phyloP scores from a whole-genome alignment of 2,797 vertebrate genomes.

The Phoebastria nigripes region DNA sequence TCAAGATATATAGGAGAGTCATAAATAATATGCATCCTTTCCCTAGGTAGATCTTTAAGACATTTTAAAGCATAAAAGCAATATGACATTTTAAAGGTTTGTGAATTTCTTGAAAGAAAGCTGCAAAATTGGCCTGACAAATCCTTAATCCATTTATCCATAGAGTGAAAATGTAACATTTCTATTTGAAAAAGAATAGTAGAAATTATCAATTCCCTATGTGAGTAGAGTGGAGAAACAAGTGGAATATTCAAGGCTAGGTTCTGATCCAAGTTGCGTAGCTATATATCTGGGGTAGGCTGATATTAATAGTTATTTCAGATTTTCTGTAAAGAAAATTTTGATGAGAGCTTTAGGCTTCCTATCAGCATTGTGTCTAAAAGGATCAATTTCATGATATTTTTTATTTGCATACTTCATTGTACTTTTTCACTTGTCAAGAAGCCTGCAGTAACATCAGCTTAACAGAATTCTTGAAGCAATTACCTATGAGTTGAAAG shows the following conservation, averaged over 20 bases:
- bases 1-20: neutral
- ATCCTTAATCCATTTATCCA: conserved; percentile 34
- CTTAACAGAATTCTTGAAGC: neutral
- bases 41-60: neutral
- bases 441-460: neutral
- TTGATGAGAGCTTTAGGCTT: neutral
- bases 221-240: neutral
- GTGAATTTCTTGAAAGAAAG: conserved; percentile 37
- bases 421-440: neutral
- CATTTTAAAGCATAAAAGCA: conserved; percentile 32
- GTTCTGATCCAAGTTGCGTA: neutral
- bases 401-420: neutral
- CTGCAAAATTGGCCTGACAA: conserved; percentile 36
- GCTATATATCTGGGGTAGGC: neutral
- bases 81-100: conserved; percentile 33
- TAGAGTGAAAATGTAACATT: conserved; percentile 19
- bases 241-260: neutral
- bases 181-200: neutral
- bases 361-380: neutral
- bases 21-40: conserved; percentile 17
- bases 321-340: neutral
- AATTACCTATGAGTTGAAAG: neutral
- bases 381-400: neutral
- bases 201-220: neutral
- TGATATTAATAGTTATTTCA: neutral